Conservation (phyloP, 1,140 invertebrate genomes). For the Phortica variegata region DNA sequence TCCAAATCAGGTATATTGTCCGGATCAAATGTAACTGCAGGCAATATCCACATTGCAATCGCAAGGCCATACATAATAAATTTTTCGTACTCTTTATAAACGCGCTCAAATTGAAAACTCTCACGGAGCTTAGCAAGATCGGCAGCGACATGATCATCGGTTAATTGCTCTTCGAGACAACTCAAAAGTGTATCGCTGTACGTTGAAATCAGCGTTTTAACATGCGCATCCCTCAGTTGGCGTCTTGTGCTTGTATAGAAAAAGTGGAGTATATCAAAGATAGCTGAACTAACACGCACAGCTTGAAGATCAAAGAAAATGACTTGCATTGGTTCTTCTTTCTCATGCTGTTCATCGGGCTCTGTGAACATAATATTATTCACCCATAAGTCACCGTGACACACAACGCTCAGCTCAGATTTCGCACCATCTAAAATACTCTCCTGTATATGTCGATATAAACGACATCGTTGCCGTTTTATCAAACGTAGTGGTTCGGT, state of each 20-base stretch:
- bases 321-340: constrained; percentile 31
- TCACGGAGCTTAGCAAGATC: constrained; percentile 25
- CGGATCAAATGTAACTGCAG: constrained; percentile 50
- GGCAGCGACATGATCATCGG: constrained; percentile 19
- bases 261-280: constrained; percentile 58
- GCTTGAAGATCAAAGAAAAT: constrained; percentile 61
- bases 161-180: constrained; percentile 32
- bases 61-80: constrained; percentile 50
- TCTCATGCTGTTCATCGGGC: constrained; percentile 27
- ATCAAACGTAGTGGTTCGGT: constrained; percentile 37
- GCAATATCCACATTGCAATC: constrained; percentile 52
- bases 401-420: constrained; percentile 44
- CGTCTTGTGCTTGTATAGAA: constrained; percentile 51
- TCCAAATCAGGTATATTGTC: constrained; percentile 52
- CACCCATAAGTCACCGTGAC: constrained; percentile 57
- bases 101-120: constrained; percentile 35
- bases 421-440: constrained; percentile 29
- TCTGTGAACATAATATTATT: constrained; percentile 57
- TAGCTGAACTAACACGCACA: constrained; percentile 59
- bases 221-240: constrained; percentile 37
- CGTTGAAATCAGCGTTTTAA: constrained; percentile 37
- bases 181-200: constrained; percentile 31
- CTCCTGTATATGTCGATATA: constrained; percentile 34
- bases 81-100: constrained; percentile 41
- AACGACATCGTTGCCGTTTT: constrained; percentile 25